phyloP scores from a whole-genome alignment of 2,888 invertebrate genomes.

The Corythucha ciliata region DNA sequence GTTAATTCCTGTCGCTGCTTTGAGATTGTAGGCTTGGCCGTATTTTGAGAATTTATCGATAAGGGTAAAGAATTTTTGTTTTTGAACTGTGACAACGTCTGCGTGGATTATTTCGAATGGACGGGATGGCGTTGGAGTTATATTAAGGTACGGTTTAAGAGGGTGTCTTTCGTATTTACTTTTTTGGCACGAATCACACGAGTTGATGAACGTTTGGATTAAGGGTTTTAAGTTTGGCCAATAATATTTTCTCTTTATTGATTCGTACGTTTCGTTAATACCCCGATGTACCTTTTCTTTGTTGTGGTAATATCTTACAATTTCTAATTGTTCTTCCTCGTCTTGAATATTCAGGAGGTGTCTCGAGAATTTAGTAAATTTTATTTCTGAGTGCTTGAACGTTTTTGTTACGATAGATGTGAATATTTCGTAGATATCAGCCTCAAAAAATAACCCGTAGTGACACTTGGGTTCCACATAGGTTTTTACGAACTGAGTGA shows the following conservation, averaged over 20 bases:
- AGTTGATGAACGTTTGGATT: constrained; percentile 12
- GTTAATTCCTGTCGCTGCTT: constrained; percentile 2
- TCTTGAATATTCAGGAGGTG: constrained; percentile 9
- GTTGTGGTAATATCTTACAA: constrained; percentile 4
- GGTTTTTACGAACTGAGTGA: no score
- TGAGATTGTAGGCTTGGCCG: constrained; percentile 6
- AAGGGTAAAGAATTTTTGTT: constrained; percentile 14
- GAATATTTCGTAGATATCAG: not conserved
- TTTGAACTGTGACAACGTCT: constrained; percentile 13
- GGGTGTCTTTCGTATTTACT: constrained; percentile 19
- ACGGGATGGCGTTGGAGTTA: constrained; percentile 1
- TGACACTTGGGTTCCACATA: no score
- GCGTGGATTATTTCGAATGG: constrained; percentile 17
- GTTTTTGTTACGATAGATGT: not conserved
- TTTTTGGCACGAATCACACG: constrained; percentile 8
- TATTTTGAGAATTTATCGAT: constrained; percentile 19
- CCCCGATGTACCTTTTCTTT: constrained; percentile 12
- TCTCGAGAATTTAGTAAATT: constrained; percentile 3
- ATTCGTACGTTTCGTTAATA: constrained; percentile 19
- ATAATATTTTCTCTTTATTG: constrained; percentile 17
- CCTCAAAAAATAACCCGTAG: no score
- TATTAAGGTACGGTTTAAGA: constrained; percentile 10
- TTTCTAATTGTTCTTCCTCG: constrained; percentile 1
- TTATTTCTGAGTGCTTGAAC: constrained; percentile 1
- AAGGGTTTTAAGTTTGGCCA: constrained; percentile 19